Base-by-base conservation (phyloP, 2,797 vertebrate species). In the Alosa sapidissima region DNA sequence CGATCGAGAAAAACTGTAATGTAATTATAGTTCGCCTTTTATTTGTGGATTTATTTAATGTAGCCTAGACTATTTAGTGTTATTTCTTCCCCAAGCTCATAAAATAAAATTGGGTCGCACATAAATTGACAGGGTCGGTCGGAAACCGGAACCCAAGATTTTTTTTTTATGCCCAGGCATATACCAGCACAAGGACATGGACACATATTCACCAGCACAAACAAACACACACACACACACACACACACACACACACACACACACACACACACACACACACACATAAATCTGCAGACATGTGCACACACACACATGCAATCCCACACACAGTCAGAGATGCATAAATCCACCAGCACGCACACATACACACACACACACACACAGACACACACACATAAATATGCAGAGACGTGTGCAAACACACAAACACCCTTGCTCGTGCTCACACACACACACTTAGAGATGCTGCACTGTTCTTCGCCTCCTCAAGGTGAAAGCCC, bases 401-500 rank as follows among this genome's bases (percentile, higher is more conserved):
- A 62, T 33, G 36, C 41, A 19, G 51, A 10, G 49, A 21, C 33
- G 85, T 86, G 28, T 87, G 65, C 16, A 62, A 49, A 36, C 21
- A 41, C 85, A n/a, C 33, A 81, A 28, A 28, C 14, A 19, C 5
- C 16, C 1, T 21, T 5, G 5, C 16, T 19, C 33, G 41, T 19
- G 13, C 68, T 19, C 68, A 75, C 68, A 75, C 36, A 6, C 16
- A 41, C 68, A 45, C 68, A 75, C 4, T 65, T 83, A 72, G 81
- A 87, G 81, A 60, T 72, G 84, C 75, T 2, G n/a, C 16, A 5
- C 65, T 54, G 55, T n/a, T 81, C 78, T 88, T 87, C 78, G 87
- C 84, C 87, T 85, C 83, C 90, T 87, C 91, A 92, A 91, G 90
- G 93, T 94, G 91, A 94, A 91, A 58, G 81, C 81, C 85, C 81